Percentiles rank a stretch among this genome's conserved stretches.
Conservation (phyloP, 2,113 vertebrate genomes). For the Seriola aureovittata region DNA sequence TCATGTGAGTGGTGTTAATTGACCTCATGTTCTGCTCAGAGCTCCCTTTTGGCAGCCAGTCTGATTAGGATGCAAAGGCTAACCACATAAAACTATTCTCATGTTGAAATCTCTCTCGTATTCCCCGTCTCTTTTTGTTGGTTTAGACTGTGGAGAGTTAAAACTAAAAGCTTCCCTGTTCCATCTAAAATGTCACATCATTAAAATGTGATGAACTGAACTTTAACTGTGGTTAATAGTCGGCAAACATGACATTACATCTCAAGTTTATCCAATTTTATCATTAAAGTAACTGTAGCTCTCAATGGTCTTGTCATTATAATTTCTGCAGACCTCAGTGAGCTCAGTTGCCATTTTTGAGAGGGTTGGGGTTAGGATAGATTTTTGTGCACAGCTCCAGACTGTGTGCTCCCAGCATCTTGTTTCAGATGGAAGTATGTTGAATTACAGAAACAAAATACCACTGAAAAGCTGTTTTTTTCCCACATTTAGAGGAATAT, state of each 20-base stretch:
- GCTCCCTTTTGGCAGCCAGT: slow-evolving; percentile 6
- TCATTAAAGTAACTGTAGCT: background rate
- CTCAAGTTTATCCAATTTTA: background rate
- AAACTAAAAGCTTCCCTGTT: slow-evolving; percentile 12
- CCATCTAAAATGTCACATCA: slow-evolving; percentile 12
- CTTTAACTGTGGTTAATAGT: slow-evolving; percentile 18
- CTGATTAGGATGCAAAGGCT: slow-evolving; percentile 1
- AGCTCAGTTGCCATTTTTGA: background rate
- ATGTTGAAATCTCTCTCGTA: background rate
- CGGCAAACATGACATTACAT: slow-evolving; percentile 3
- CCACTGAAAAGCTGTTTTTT: slow-evolving; percentile 18
- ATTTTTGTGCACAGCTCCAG: background rate
- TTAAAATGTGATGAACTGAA: slow-evolving; percentile 26
- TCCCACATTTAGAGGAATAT: slow-evolving; percentile 17
- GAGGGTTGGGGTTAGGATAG: background rate
- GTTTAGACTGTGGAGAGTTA: background rate
- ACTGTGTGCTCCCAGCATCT: background rate
- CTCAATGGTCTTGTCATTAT: background rate
- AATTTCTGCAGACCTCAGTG: background rate
- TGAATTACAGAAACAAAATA: background rate
- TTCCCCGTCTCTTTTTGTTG: background rate
- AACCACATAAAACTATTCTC: slow-evolving; percentile 6
- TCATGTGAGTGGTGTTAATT: slow-evolving; percentile 21
- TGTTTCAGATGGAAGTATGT: background rate
- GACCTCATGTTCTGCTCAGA: slow-evolving; percentile 9